Evolutionary conservation across 2,797 vertebrate genomes (phyloP), one percentile per base, ranked within the genome.

Genomic region (Chlorospingus semifuscus): DNA sequence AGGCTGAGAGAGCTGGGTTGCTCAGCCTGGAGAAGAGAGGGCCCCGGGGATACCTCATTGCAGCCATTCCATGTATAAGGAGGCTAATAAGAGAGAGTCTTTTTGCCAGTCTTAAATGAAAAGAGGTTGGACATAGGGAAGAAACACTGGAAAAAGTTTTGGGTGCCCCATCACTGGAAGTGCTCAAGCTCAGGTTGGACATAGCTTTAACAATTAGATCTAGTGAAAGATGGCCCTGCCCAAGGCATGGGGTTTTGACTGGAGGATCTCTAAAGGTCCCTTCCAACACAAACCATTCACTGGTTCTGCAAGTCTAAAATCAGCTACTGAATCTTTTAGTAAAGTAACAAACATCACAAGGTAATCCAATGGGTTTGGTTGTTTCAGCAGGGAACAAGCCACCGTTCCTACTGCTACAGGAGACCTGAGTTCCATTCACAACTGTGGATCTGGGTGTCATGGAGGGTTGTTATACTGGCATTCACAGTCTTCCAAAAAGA

Each of bases 31-130:
- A 75, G 52, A 52, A 56, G 53, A 75, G 9, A 77, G 22, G 12
- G 44, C 15, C 47, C 3, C 0, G 0, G 21, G 29, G 26, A 26
- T 29, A 47, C 4, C 69, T 64, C 59, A 34, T 11, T 30, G 50
- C 50, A 47, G 69, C 30, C 59, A 41, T 64, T 56, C 20, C 30
- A 7, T 47, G 16, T 41, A 17, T 29, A 30, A 46, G 46, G 34
- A 72, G 59, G 34, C 30, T 47, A 34, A 24, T 16, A 55, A 24
- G 49, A 63, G 7, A 29, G 9, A 49, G 29, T 30, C 27, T 49
- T 68, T 65, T 60, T 65, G 24, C 8, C 2, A 55, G 16, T 42
- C 60, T n/a, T 59, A 59, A 59, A 69, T 1, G 2, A 53, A 53
- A 86, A 78, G 24, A 53, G 7, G 1, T 32, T 47, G 18, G 27